A percentile compares a stretch with the other conserved stretches of the same genome.
These are phyloP conservation scores for Urocyon cinereoargenteus DNA, from an alignment of 2,797 vertebrate genomes.

Conservation along the genomic window DNA sequence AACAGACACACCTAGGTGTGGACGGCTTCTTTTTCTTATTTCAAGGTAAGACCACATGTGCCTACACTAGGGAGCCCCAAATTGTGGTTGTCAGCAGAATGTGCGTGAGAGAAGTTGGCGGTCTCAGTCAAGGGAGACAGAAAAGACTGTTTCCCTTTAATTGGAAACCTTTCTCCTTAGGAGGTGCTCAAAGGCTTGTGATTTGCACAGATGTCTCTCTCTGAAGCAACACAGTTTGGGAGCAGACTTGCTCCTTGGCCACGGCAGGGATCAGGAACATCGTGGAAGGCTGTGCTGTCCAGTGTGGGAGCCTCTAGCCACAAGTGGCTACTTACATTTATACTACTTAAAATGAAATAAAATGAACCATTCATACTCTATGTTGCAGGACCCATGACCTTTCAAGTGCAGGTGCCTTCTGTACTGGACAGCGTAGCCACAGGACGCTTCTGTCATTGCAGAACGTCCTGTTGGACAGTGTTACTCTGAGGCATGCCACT, in stretches of 20 bases:
- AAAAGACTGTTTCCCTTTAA: not conserved
- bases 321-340: not conserved
- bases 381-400: not conserved
- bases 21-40: not conserved
- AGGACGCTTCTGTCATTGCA: not conserved
- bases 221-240: not conserved
- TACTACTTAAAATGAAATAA: not conserved
- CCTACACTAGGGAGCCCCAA: not conserved
- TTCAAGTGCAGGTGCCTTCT: not conserved
- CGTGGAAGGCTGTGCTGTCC: not conserved
- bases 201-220: not conserved
- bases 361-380: not conserved
- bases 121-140: not conserved
- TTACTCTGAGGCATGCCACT: not conserved
- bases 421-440: not conserved
- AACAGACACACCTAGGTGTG: not conserved
- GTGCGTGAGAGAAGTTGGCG: not conserved
- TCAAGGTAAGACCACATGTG: not conserved
- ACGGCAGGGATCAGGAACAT: accelerated
- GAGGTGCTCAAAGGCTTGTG: not conserved
- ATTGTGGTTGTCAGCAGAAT: not conserved
- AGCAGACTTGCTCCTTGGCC: not conserved
- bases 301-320: not conserved
- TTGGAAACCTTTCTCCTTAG: not conserved
- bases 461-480: not conserved